Base-by-base conservation (phyloP, 1,140 invertebrate genomes). In the Ectropis grisescens region DNA sequence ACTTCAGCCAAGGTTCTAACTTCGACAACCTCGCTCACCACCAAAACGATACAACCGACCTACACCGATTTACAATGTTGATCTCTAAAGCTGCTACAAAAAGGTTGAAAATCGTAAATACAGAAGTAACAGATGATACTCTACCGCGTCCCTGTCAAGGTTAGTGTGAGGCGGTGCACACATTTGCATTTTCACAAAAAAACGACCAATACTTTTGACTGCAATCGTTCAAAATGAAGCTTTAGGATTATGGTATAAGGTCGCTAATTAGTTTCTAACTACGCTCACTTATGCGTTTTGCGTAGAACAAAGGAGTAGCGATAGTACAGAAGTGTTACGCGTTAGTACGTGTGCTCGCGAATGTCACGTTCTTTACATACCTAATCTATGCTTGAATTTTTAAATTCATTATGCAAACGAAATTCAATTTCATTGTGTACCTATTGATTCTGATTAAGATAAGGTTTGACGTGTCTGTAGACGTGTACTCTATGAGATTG, bases 1-100 rank as follows among this genome's bases (percentile, higher is more conserved):
- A 68, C 56, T 70, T 70, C 64, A 71, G 54, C 56, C 66, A 70
- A 70, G 66, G 66, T 57, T 70, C 58, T 65, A 62, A 62, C 55
- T 41, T 58, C 40, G 38, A 45, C 41, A 33, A 41, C 29, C 11
- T 14, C 30, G 2, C 22, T 9, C 19, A 35, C 15, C 13, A 13
- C n/a, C 14, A 23, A 33, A 58, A 53, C 14, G 13, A 11, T 31
- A 8, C 15, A 50, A 45, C 13, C 11, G 7, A 15, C 16, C 16
- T 4, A 19, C 16, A 4, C 3, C 16, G 3, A 2, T 16, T 11
- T 1, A 0, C 11, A 4, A 47, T 25, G 24, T 7, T 26, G 33
- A 26, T n/a, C 34, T 13, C 35, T 43, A 41, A 15, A 6, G 0
- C 4, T 1, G 7, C 7, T 1, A 5, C 7, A 2, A 15, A 28